Base-by-base conservation (phyloP, 2,797 vertebrate species). In the Lepilemur ruficaudatus region DNA sequence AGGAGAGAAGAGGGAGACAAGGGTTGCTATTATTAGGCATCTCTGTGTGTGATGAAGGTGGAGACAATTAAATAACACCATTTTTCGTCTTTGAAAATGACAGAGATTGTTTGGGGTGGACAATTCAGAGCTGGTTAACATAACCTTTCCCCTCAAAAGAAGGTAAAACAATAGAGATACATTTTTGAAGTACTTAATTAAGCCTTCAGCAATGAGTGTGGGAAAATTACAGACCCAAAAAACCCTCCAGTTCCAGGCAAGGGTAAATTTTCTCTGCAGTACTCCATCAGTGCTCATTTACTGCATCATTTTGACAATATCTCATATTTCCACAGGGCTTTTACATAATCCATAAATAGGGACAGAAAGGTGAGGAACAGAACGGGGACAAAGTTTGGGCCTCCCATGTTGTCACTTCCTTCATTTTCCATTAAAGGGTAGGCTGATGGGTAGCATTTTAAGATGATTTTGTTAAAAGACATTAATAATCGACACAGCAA, bases 241-340 rank as follows among this genome's bases (percentile, higher is more conserved):
- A 97, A 35, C 18, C 57, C 67, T 89, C 69, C 70, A 48, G 43
- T 92, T 97, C 96, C 92, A 75, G 8, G 78, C 81, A 95, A 89
- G 93, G 97, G 86, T 69, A 79, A 88, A 93, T 89, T 59, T 97
- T 95, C 80, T 93, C 89, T 95, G 96, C 59, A 95, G 89, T 65
- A 63, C 78, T 63, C 81, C 61, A 73, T 94, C 96, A 96, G 91
- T 95, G 48, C 75, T 96, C 93, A 89, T 92, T 98, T 93, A 96
- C 93, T 97, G 97, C 96, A 97, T 69, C 4, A 46, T 95, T 96
- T 38, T 86, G 92, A 97, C 75, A 88, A 91, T 88, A 92, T 97
- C 93, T 96, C 95, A 23, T n/a, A 82, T 95, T 96, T 96, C 76
- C 89, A 96, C 41, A 73, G 12, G 35, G 96, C 82, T 94, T 96